Percentiles rank a stretch among this genome's conserved stretches.
phyloP scores from a whole-genome alignment of 2,113 vertebrate species.

The Prietella phreatophila region DNA sequence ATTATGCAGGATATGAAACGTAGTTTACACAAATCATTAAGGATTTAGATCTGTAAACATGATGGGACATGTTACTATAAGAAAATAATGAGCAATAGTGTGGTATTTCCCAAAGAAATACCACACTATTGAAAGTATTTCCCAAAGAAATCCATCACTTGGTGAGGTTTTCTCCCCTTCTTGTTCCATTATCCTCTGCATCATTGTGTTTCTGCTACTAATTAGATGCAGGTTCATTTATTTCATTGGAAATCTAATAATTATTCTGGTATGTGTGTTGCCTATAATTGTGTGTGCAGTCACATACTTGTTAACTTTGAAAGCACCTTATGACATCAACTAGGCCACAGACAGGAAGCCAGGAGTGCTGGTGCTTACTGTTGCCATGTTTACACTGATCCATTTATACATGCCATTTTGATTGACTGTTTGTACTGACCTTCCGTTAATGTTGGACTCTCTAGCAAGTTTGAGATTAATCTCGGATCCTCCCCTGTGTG shows the following conservation, averaged over 20 bases:
- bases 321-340: not conserved
- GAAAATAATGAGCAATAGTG: not conserved
- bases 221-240: not conserved
- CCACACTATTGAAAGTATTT: no score
- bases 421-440: not conserved
- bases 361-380: not conserved
- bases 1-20: not conserved
- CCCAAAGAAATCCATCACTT: not conserved
- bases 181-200: not conserved
- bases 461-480: not conserved
- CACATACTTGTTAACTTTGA: not conserved
- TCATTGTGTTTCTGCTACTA: not conserved
- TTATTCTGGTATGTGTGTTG: not conserved
- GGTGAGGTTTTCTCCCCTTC: not conserved
- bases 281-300: not conserved
- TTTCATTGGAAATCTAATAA: not conserved
- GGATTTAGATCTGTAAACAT: not conserved
- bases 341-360: not conserved
- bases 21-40: not conserved
- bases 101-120: not conserved
- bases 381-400: not conserved
- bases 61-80: not conserved
- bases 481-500: not conserved
- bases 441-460: not conserved
- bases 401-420: not conserved